A percentile compares a stretch with the other conserved stretches of the same genome.
Evolutionary conservation across 2,888 invertebrate species (phyloP).

Genomic region (Chaetogeoica ovagalla): DNA sequence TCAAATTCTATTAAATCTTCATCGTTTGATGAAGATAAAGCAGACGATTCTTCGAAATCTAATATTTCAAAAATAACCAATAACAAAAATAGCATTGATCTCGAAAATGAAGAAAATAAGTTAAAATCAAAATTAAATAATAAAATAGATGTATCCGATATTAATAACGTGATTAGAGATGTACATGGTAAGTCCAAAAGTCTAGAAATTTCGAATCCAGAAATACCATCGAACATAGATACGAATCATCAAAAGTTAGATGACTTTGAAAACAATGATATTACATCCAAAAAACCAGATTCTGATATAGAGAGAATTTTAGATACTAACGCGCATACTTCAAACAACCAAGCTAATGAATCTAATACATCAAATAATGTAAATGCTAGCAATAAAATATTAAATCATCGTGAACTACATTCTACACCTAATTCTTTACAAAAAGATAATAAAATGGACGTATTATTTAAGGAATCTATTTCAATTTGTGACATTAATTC

Average conservation of each 20-base stretch:
- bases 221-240: background rate
- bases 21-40: background rate
- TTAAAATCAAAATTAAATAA: background rate
- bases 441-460: background rate
- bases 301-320: background rate
- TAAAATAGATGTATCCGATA: background rate
- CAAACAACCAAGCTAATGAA: background rate
- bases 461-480: background rate
- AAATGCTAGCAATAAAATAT: background rate
- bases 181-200: background rate
- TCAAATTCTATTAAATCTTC: background rate
- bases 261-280: background rate
- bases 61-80: background rate
- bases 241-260: background rate
- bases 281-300: background rate
- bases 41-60: background rate
- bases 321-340: background rate
- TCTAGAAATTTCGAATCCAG: background rate
- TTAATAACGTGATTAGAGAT: background rate
- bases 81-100: background rate
- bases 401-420: background rate
- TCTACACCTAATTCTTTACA: background rate
- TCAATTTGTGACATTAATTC: background rate
- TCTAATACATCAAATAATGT: background rate
- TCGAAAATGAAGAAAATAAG: slow-evolving; percentile 5